These are phyloP conservation scores for Redunca redunca DNA, from an alignment of 2,113 vertebrate genomes.

Conservation along the genomic window DNA sequence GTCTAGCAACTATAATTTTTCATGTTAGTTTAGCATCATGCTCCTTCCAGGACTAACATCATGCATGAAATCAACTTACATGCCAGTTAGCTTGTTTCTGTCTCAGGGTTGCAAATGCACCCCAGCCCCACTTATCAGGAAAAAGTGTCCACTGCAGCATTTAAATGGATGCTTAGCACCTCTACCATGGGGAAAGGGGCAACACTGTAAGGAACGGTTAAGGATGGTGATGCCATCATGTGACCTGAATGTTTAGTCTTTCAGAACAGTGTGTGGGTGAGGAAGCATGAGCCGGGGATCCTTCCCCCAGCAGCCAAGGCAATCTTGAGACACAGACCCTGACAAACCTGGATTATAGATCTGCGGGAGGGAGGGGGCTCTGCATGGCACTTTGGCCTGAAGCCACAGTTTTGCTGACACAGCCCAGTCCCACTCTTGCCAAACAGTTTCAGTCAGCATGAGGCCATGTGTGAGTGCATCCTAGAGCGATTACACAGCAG, in stretches of 20 bases:
- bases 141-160: neutral
- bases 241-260: neutral
- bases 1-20: neutral
- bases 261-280: neutral
- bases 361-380: neutral
- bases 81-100: neutral
- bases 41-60: neutral
- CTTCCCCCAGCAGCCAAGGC: neutral
- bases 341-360: conserved; percentile 33
- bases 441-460: conserved; percentile 35
- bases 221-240: neutral
- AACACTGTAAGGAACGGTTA: neutral
- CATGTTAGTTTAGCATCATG: neutral
- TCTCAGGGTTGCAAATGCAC: neutral
- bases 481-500: conserved; percentile 45
- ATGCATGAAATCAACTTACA: neutral
- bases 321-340: neutral
- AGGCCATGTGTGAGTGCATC: conserved; percentile 46
- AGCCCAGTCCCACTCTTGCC: conserved; percentile 17
- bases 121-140: neutral
- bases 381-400: conserved; percentile 3
- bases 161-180: neutral
- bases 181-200: neutral
- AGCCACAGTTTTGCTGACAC: conserved; percentile 43
- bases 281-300: neutral